Conservation (phyloP, 1,140 invertebrate species). For the Kradibia gibbosae region DNA sequence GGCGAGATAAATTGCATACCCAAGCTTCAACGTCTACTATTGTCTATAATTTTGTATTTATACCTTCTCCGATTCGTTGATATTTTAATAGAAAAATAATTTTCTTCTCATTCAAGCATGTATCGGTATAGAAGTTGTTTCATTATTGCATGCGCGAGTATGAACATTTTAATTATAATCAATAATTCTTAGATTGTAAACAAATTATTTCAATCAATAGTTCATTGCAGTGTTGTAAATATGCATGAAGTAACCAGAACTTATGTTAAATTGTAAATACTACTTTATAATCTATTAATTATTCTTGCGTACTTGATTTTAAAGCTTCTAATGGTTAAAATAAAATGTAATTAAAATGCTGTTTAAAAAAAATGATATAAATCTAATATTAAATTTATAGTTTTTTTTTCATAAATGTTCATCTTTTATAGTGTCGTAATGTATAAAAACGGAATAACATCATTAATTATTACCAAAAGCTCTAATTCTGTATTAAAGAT, state of each 20-base stretch:
- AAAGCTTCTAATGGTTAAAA: too few relatives aligned
- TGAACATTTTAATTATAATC: neutral
- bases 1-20: neutral
- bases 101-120: neutral
- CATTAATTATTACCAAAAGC: neutral
- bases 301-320: too few relatives aligned
- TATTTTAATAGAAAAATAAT: conserved; percentile 1
- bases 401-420: neutral
- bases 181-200: neutral
- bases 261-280: too few relatives aligned
- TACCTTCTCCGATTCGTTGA: neutral
- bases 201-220: neutral
- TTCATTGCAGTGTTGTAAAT: neutral
- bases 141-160: neutral
- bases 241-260: too few relatives aligned
- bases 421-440: neutral
- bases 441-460: neutral
- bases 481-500: neutral
- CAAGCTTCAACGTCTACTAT: neutral
- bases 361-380: neutral
- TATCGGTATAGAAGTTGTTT: neutral
- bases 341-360: neutral
- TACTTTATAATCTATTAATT: too few relatives aligned
- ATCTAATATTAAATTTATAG: neutral
- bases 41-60: conserved; percentile 16